A percentile compares a stretch with the other conserved stretches of the same genome.
These are phyloP conservation scores for Bombus huntii DNA, from an alignment of 1,140 invertebrate species.

Conservation along the genomic window DNA sequence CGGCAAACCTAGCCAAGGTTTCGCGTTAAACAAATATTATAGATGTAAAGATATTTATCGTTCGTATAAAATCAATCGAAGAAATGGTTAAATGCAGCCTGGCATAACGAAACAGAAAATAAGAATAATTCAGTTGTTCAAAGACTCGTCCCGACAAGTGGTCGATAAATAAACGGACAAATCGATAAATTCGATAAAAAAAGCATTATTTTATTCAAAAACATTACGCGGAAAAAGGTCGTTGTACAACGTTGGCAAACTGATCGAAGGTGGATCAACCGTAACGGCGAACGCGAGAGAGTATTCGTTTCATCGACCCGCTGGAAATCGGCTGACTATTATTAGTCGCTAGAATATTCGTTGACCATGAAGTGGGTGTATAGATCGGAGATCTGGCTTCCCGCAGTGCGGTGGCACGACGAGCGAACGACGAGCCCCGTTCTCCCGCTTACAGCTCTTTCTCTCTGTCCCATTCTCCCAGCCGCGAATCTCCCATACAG, in stretches of 20 bases:
- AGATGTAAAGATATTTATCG: background rate
- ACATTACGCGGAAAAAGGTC: too few species aligned
- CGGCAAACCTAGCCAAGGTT: too few species aligned
- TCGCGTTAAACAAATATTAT: too few species aligned
- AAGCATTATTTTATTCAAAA: too few species aligned
- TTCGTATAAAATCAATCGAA: background rate
- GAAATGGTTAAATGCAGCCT: background rate
- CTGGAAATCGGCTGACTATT: background rate
- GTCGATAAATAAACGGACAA: too few species aligned
- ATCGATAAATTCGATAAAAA: too few species aligned
- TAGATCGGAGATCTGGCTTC: slow-evolving; percentile 49
- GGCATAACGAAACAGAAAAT: background rate
- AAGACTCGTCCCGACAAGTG: too few species aligned
- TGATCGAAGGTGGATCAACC: background rate
- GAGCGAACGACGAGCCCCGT: slow-evolving; percentile 13
- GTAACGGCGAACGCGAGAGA: background rate
- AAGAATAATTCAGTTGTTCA: too few species aligned
- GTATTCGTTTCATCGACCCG: background rate
- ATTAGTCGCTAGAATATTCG: slow-evolving; percentile 55
- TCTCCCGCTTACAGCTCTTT: slow-evolving; percentile 25
- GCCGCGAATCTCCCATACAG: slow-evolving; percentile 59
- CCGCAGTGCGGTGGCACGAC: slow-evolving; percentile 50
- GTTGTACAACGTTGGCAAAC: too few species aligned
- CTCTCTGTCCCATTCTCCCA: background rate
- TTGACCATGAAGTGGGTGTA: slow-evolving; percentile 56